phyloP scores from a whole-genome alignment of 2,888 invertebrate species.

The Zelleria hepariella region DNA sequence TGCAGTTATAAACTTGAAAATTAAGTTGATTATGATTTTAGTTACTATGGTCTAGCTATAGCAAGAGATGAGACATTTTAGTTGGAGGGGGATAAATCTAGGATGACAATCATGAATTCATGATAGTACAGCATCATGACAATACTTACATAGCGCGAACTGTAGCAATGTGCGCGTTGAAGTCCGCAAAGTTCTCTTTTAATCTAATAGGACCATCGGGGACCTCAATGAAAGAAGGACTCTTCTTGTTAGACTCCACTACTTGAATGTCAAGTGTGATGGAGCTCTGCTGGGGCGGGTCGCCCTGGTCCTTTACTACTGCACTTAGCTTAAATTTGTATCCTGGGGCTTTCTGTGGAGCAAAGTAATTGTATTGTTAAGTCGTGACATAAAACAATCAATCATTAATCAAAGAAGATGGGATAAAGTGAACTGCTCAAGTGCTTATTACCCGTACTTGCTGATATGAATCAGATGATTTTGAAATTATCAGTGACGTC shows the following conservation, averaged over 20 bases:
- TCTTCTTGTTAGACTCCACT: constrained; percentile 89
- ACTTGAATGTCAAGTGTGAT: constrained; percentile 88
- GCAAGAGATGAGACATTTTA: no score
- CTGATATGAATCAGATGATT: no score
- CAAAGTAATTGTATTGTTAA: no score
- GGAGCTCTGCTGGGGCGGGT: constrained; percentile 74
- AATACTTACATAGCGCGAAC: constrained; percentile 78
- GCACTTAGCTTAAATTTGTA: constrained; percentile 80
- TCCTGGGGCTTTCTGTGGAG: constrained; percentile 72
- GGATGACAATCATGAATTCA: no score
- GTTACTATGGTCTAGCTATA: no score
- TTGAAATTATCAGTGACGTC: no score
- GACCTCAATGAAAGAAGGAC: constrained; percentile 79
- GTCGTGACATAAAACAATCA: not conserved
- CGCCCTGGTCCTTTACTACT: constrained; percentile 84
- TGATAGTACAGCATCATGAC: no score
- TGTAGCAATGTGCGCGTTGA: constrained; percentile 77
- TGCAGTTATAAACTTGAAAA: no score
- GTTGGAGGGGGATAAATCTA: no score
- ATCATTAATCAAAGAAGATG: not conserved
- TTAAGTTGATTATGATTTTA: no score
- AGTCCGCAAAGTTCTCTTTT: constrained; percentile 82
- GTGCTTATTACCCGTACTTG: no score
- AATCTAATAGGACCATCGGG: constrained; percentile 75
- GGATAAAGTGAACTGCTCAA: no score